A percentile compares a stretch with the other conserved stretches of the same genome.
Conservation (phyloP, 2,113 vertebrate species). For the Romanogobio albipinnatus region DNA sequence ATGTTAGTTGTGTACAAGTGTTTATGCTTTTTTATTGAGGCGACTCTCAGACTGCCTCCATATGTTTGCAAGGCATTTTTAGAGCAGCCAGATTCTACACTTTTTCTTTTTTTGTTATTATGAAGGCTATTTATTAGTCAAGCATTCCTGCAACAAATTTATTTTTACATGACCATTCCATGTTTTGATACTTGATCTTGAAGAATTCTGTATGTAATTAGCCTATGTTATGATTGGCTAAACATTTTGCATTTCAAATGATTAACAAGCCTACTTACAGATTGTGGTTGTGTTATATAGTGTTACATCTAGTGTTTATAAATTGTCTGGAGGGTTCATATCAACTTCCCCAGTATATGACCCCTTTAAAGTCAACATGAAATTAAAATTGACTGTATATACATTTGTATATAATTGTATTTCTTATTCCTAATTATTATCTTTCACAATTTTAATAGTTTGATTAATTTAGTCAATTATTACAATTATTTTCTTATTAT, state of each 20-base stretch:
- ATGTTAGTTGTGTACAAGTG: slow-evolving; percentile 9
- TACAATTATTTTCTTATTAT: background rate
- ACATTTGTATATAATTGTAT: too few species aligned
- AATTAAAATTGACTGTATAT: background rate
- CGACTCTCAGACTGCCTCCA: background rate
- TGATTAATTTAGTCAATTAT: background rate
- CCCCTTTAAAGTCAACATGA: background rate
- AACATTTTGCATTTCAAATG: too few species aligned
- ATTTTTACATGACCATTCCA: background rate
- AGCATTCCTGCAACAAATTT: background rate
- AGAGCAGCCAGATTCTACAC: background rate
- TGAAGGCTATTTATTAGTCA: background rate
- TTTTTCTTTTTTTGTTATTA: background rate
- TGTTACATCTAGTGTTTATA: background rate
- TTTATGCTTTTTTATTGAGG: background rate
- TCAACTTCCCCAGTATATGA: background rate
- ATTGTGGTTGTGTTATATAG: too few species aligned
- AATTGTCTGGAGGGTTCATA: background rate
- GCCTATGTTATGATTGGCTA: too few species aligned
- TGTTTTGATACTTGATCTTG: background rate
- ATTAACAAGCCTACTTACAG: too few species aligned
- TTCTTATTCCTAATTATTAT: background rate
- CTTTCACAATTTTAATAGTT: background rate
- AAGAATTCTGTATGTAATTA: background rate
- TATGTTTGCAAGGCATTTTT: slow-evolving; percentile 14